Percentiles rank a stretch among this genome's conserved stretches.
Conservation (phyloP, 2,797 vertebrate species). For the Lepidocolaptes lacrymiger region DNA sequence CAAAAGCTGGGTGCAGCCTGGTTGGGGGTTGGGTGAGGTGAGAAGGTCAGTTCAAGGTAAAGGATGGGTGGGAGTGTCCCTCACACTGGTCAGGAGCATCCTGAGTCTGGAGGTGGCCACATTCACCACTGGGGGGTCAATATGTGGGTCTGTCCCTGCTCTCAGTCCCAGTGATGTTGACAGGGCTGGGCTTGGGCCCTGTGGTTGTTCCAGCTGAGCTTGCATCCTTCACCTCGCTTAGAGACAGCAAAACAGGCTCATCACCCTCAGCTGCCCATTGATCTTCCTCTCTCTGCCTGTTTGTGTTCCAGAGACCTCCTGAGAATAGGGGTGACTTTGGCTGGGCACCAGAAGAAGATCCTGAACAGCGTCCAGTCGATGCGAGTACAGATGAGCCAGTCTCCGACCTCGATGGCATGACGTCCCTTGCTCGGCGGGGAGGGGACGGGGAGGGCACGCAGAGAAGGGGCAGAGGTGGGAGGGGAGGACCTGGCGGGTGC, state of each 20-base stretch:
- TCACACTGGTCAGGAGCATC: background rate
- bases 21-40: background rate
- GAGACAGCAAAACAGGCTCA: background rate
- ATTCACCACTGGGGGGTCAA: background rate
- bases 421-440: slow-evolving; percentile 18
- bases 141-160: background rate
- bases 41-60: background rate
- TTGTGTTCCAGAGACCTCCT: slow-evolving; percentile 88
- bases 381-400: slow-evolving; percentile 95
- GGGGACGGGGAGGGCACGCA: slow-evolving; percentile 55
- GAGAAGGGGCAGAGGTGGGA: slow-evolving; percentile 53
- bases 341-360: slow-evolving; percentile 99
- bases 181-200: rapidly evolving
- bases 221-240: background rate
- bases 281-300: background rate
- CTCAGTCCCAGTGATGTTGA: background rate
- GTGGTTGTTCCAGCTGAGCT: background rate
- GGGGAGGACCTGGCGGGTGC: slow-evolving; percentile 41
- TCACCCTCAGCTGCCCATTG: background rate
- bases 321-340: slow-evolving; percentile 98
- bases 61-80: background rate
- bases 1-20: rapidly evolving
- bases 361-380: slow-evolving; percentile 96
- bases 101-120: background rate
- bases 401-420: slow-evolving; percentile 93